phyloP scores from a whole-genome alignment of 1,140 invertebrate genomes.

The Drosophila baimaii region DNA sequence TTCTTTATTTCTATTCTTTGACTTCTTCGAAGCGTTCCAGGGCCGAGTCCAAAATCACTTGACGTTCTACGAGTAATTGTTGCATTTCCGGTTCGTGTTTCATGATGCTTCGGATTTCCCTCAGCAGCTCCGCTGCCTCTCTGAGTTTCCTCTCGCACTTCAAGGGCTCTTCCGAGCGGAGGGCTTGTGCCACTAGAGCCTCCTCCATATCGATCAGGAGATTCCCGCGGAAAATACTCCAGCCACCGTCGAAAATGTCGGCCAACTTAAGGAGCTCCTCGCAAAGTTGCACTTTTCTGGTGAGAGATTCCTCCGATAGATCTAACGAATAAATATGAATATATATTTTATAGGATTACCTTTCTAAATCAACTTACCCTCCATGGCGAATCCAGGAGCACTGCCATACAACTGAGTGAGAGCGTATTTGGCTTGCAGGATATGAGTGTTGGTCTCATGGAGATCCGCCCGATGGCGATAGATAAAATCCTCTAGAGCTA shows the following conservation, averaged over 20 bases:
- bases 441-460: slow-evolving; percentile 87
- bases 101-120: slow-evolving; percentile 65
- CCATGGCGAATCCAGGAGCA: slow-evolving; percentile 85
- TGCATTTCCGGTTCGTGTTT: slow-evolving; percentile 65
- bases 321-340: slow-evolving; percentile 81
- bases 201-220: slow-evolving; percentile 88
- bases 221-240: slow-evolving; percentile 87
- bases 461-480: slow-evolving; percentile 86
- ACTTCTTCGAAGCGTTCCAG: slow-evolving; percentile 44
- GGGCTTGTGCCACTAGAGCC: slow-evolving; percentile 85
- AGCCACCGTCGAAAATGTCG: slow-evolving; percentile 87
- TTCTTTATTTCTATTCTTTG: slow-evolving; percentile 18
- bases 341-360: no score
- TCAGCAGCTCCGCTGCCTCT: slow-evolving; percentile 40
- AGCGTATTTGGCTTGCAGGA: slow-evolving; percentile 88
- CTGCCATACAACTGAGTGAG: slow-evolving; percentile 88
- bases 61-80: slow-evolving; percentile 45
- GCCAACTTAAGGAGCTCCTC: slow-evolving; percentile 87
- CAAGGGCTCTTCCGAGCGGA: slow-evolving; percentile 63
- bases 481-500: slow-evolving; percentile 87
- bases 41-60: slow-evolving; percentile 39
- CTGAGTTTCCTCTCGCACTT: slow-evolving; percentile 52
- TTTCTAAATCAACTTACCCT: slow-evolving; percentile 83
- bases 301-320: slow-evolving; percentile 85
- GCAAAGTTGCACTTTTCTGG: slow-evolving; percentile 88